Conservation (phyloP, 2,113 vertebrate species). For the Urocynchramus pylzowi region DNA sequence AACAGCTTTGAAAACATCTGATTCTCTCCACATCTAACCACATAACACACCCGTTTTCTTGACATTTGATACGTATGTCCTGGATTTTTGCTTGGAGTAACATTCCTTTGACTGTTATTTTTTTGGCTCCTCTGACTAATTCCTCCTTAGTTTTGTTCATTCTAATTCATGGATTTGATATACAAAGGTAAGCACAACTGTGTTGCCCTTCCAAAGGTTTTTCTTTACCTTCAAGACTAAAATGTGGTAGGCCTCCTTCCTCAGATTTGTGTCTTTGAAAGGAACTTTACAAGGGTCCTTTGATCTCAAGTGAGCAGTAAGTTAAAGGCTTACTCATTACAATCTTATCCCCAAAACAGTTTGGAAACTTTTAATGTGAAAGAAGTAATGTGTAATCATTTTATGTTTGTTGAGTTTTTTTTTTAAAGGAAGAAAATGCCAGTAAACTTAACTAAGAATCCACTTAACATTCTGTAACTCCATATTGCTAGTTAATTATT, state of each 20-base stretch:
- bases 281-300: not conserved
- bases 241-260: not conserved
- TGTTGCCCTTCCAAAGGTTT: not conserved
- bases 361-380: not conserved
- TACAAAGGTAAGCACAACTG: not conserved
- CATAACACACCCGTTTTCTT: not conserved
- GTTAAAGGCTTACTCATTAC: slow-evolving; percentile 17
- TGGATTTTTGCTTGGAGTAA: not conserved
- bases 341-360: not conserved
- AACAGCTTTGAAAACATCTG: not conserved
- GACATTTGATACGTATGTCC: fast-evolving
- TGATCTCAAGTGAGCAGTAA: not conserved
- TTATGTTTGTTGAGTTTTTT: not conserved
- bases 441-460: not conserved
- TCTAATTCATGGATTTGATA: not conserved
- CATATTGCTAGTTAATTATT: not conserved
- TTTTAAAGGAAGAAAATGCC: not conserved
- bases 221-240: not conserved
- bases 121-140: not conserved
- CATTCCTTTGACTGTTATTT: not conserved
- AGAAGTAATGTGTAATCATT: not conserved
- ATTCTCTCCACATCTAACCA: not conserved
- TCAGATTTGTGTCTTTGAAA: not conserved
- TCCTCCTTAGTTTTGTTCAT: not conserved
- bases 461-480: not conserved